These are phyloP conservation scores for Zophobas atratus DNA, from an alignment of 1,140 invertebrate genomes.

Conservation along the genomic window DNA sequence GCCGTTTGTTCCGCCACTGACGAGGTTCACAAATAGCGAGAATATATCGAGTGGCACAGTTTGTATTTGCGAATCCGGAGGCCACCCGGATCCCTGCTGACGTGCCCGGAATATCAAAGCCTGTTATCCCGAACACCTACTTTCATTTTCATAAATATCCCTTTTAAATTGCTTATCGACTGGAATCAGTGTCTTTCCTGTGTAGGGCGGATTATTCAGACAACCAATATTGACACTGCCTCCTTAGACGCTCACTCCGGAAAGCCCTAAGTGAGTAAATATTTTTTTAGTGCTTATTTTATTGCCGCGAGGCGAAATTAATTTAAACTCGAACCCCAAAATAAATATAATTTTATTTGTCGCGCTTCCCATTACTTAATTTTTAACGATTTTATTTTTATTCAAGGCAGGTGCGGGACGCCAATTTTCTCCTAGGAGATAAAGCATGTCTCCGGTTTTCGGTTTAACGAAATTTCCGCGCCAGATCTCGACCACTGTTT, in stretches of 20 bases:
- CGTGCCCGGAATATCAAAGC: slow-evolving; percentile 57
- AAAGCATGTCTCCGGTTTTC: slow-evolving; percentile 35
- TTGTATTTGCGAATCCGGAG: slow-evolving; percentile 54
- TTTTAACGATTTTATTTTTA: slow-evolving; percentile 42
- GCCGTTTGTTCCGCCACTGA: too few species aligned
- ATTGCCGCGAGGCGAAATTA: slow-evolving; percentile 34
- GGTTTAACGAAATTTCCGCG: slow-evolving; percentile 37
- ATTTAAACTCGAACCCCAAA: slow-evolving; percentile 43
- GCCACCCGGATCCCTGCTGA: slow-evolving; percentile 53
- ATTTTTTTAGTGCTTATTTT: slow-evolving; percentile 43
- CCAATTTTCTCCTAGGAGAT: slow-evolving; percentile 24
- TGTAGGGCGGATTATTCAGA: slow-evolving; percentile 41
- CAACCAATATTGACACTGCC: slow-evolving; percentile 47
- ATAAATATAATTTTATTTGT: slow-evolving; percentile 42
- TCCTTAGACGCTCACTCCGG: slow-evolving; percentile 29
- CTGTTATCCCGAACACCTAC: slow-evolving; percentile 57
- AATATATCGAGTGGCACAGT: slow-evolving; percentile 59
- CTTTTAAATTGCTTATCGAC: slow-evolving; percentile 61
- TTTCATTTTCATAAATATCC: slow-evolving; percentile 63
- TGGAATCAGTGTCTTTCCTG: slow-evolving; percentile 54
- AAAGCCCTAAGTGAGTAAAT: slow-evolving; percentile 31
- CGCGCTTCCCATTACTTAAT: slow-evolving; percentile 22
- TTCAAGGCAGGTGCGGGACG: slow-evolving; percentile 1
- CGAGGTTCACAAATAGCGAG: slow-evolving; percentile 54
- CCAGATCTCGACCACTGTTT: slow-evolving; percentile 16